Base-by-base conservation (phyloP, 2,113 vertebrate species). In the Heterotilapia buettikoferi region DNA sequence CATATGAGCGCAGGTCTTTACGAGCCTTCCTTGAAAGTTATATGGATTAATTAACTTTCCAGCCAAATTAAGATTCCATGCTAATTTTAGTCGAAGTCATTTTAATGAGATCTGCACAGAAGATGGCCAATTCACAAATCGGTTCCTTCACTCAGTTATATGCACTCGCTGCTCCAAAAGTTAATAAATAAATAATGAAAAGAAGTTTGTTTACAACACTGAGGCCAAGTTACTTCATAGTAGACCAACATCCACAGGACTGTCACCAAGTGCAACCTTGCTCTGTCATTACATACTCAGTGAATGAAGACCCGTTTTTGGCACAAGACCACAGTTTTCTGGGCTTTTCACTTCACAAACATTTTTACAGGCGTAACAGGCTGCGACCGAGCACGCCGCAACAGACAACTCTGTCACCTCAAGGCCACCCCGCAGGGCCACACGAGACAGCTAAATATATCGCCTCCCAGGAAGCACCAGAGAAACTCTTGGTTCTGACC, bases 351-450 rank as follows among this genome's bases (percentile, higher is more conserved):
- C 93, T 94, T 96, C 88, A 94, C 95, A 96, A 95, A 96, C 94
- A 96, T 96, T 96, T 97, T 96, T 96, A 96, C 92, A 95, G 92
- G 92, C 92, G 38, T 94, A 90, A 94, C 93, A 95, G 90, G 85
- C 93, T 90, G 86, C 45, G 84, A 95, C 94, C 92, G 59, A 94
- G 90, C 68, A 83, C 57, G 91, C 94, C 94, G 93, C 86, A 84
- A 90, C 89, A 95, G 94, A 93, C 93, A 93, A 95, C 95, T 86
- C 90, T 88, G 91, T 94, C 92, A 94, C 95, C 95, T 93, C 87
- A 90, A 93, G 93, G 92, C 94, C 94, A 89, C 93, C 91, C 82
- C 78, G 84, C 91, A 82, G 81, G 82, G 90, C 92, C 95, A 94
- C 94, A 94, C 86, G 82, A 95, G 94, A 93, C 90, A 56, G 93